phyloP scores from a whole-genome alignment of 2,888 invertebrate species.

The Ectropis crepuscularia region DNA sequence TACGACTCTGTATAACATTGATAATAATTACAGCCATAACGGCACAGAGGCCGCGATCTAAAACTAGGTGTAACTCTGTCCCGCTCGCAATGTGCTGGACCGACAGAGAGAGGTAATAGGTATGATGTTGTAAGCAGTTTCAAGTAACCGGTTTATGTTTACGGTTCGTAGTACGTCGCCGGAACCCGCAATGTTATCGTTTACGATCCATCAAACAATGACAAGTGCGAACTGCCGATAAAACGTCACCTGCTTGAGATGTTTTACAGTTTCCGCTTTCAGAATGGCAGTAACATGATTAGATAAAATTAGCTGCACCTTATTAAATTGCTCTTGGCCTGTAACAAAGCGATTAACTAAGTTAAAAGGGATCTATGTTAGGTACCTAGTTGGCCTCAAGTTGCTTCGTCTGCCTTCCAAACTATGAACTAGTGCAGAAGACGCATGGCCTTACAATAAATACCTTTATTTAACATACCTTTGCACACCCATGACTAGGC shows the following conservation, averaged over 20 bases:
- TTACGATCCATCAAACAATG: conserved; percentile 49
- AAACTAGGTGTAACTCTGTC: conserved; percentile 25
- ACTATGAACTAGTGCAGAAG: too few species aligned
- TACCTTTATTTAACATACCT: too few species aligned
- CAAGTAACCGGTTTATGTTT: conserved; percentile 46
- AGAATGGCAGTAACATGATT: conserved; percentile 3
- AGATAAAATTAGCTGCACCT: not conserved
- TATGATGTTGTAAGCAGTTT: conserved; percentile 22
- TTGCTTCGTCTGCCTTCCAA: too few species aligned
- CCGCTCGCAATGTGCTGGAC: conserved; percentile 19
- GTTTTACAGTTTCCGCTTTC: conserved; percentile 6
- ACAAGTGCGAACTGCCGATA: conserved; percentile 36
- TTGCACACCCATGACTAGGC: too few species aligned
- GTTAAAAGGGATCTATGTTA: too few species aligned
- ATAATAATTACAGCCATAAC: conserved; percentile 28
- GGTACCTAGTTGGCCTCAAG: too few species aligned
- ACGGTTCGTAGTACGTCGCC: conserved; percentile 34
- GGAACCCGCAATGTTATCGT: conserved; percentile 44
- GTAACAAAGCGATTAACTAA: too few species aligned
- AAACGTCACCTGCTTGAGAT: conserved; percentile 16
- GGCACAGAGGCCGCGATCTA: conserved; percentile 30
- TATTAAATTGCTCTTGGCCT: too few species aligned
- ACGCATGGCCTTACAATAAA: too few species aligned
- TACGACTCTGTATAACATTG: conserved; percentile 25
- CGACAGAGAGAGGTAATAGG: conserved; percentile 24